Conservation (phyloP, 2,797 vertebrate genomes). For the Ceryle rudis region DNA sequence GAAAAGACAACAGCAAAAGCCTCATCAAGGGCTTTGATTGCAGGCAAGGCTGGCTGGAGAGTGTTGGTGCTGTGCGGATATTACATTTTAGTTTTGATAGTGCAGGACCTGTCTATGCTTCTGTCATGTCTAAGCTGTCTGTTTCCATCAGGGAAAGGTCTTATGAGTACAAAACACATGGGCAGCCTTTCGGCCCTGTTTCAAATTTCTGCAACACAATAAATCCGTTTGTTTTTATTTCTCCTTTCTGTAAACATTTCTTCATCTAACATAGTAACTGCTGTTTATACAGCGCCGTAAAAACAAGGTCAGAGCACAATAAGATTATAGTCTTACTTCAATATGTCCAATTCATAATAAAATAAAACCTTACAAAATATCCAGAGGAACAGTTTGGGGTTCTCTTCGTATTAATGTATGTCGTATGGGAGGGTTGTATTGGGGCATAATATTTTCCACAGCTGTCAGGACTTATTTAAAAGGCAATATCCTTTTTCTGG, state of each 20-base stretch:
- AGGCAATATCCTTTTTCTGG: slow-evolving; percentile 81
- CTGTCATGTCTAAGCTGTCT: slow-evolving; percentile 74
- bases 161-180: slow-evolving; percentile 71
- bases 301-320: slow-evolving; percentile 79
- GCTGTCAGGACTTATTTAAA: slow-evolving; percentile 83
- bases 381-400: slow-evolving; percentile 71
- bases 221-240: slow-evolving; percentile 79
- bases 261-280: slow-evolving; percentile 77
- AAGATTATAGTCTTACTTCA: slow-evolving; percentile 83
- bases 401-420: slow-evolving; percentile 73
- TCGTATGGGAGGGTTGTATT: slow-evolving; percentile 71
- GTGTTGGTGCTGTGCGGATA: background rate
- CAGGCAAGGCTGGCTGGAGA: background rate
- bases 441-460: slow-evolving; percentile 81
- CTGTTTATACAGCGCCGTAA: slow-evolving; percentile 78
- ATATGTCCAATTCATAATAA: slow-evolving; percentile 79
- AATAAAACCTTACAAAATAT: slow-evolving; percentile 76
- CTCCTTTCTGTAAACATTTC: slow-evolving; percentile 82
- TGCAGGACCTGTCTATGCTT: background rate
- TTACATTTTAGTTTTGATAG: slow-evolving; percentile 32
- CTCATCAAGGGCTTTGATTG: background rate
- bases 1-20: slow-evolving; percentile 19
- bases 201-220: slow-evolving; percentile 78
- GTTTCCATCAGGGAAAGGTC: slow-evolving; percentile 71
- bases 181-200: slow-evolving; percentile 53